Conservation (phyloP, 2,888 invertebrate species). For the Rosalia funebris region DNA sequence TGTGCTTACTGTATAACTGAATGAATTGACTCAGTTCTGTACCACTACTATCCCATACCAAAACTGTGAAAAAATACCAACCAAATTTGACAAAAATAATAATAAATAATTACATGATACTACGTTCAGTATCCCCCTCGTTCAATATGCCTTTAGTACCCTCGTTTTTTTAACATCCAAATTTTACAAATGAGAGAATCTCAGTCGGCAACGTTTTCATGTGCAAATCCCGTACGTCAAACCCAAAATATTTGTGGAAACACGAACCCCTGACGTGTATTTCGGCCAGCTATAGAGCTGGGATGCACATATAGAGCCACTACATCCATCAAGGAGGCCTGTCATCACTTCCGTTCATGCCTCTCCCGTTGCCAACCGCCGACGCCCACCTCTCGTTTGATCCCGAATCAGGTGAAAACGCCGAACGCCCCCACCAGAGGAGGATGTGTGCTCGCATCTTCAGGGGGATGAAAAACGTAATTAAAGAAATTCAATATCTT, state of each 20-base stretch:
- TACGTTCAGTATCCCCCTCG: too few species aligned
- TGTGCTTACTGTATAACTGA: too few species aligned
- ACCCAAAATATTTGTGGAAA: constrained; percentile 3
- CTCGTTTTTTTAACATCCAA: background rate
- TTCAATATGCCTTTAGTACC: too few species aligned
- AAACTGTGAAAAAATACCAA: too few species aligned
- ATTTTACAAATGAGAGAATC: background rate
- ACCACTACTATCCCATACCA: too few species aligned
- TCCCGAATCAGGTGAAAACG: constrained; percentile 31
- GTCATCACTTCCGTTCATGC: constrained; percentile 40
- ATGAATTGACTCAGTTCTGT: too few species aligned
- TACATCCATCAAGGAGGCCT: constrained; percentile 40
- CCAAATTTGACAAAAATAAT: too few species aligned
- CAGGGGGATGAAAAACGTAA: constrained; percentile 29
- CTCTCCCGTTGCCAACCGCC: constrained; percentile 33
- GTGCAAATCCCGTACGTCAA: background rate
- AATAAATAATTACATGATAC: too few species aligned
- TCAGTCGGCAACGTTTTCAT: background rate
- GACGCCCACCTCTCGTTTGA: constrained; percentile 30
- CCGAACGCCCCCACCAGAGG: background rate
- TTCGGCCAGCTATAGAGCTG: constrained; percentile 9
- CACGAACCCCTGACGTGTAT: constrained; percentile 5
- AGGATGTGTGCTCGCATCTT: background rate
- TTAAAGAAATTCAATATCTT: constrained; percentile 40
- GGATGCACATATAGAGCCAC: constrained; percentile 24